Evolutionary conservation across 2,797 vertebrate species (phyloP).

Genomic region (Crenichthys baileyi): DNA sequence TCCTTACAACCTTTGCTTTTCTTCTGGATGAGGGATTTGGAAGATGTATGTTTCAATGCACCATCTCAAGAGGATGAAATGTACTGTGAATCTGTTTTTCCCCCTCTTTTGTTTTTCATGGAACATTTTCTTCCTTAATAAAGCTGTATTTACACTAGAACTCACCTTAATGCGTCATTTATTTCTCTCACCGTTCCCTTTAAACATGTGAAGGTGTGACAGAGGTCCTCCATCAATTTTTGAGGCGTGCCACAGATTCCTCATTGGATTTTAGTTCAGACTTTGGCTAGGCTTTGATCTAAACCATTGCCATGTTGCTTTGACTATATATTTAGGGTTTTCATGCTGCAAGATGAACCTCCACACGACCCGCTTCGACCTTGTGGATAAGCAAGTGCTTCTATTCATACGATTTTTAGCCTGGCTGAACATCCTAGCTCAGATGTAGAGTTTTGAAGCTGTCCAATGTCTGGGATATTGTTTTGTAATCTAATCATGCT

Average conservation of each 20-base stretch:
- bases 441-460: too few species aligned
- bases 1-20: not conserved
- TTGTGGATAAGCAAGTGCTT: too few species aligned
- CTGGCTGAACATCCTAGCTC: not conserved
- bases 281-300: not conserved
- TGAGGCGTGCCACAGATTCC: not conserved
- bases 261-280: not conserved
- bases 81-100: conserved; percentile 74
- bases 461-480: not conserved
- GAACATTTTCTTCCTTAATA: conserved; percentile 80
- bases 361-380: too few species aligned
- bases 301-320: not conserved
- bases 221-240: conserved; percentile 10
- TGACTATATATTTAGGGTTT: not conserved
- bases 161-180: conserved; percentile 34
- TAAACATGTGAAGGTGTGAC: conserved; percentile 42
- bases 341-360: too few species aligned
- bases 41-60: conserved; percentile 57
- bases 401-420: not conserved
- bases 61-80: conserved; percentile 65
- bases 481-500: not conserved
- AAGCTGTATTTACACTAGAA: conserved; percentile 73
- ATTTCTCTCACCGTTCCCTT: conserved; percentile 29
- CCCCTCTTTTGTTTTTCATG: conserved; percentile 67
- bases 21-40: conserved; percentile 40